Conservation (phyloP, 2,113 vertebrate genomes). For the Nerophis lumbriciformis region DNA sequence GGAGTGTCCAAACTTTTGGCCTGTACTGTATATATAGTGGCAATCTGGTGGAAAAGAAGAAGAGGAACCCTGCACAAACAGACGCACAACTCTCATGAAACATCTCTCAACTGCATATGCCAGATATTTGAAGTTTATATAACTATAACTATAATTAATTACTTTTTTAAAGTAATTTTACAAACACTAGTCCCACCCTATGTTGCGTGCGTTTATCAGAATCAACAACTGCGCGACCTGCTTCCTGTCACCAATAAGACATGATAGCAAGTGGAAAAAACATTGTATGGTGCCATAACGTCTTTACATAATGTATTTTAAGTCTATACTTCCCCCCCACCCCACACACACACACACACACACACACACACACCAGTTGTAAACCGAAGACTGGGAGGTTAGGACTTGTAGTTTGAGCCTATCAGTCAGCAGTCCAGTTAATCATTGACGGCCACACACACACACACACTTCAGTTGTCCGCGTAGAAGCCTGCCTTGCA, state of each 20-base stretch:
- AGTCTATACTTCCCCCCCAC: not conserved
- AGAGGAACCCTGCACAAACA: no score
- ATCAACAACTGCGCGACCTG: not conserved
- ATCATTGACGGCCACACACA: slow-evolving; percentile 41
- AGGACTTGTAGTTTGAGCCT: slow-evolving; percentile 11
- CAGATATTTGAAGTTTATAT: no score
- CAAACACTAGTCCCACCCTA: no score
- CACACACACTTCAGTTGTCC: slow-evolving; percentile 7
- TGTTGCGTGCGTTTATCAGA: not conserved
- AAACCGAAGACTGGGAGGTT: not conserved
- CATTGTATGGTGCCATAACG: not conserved
- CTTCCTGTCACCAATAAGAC: not conserved
- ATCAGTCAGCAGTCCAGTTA: slow-evolving; percentile 34
- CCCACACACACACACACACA: not conserved
- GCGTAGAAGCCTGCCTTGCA: not conserved
- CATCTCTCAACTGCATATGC: no score
- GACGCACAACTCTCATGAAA: no score
- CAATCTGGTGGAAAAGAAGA: no score
- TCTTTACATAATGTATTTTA: no score
- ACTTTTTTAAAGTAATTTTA: no score
- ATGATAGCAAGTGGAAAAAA: not conserved
- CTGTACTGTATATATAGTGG: no score
- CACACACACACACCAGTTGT: not conserved
- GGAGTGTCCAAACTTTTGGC: no score
- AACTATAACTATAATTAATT: no score